Evolutionary conservation across 2,888 invertebrate genomes (phyloP), one percentile per base, ranked within the genome.

Genomic region (Tuberolachnus salignus): DNA sequence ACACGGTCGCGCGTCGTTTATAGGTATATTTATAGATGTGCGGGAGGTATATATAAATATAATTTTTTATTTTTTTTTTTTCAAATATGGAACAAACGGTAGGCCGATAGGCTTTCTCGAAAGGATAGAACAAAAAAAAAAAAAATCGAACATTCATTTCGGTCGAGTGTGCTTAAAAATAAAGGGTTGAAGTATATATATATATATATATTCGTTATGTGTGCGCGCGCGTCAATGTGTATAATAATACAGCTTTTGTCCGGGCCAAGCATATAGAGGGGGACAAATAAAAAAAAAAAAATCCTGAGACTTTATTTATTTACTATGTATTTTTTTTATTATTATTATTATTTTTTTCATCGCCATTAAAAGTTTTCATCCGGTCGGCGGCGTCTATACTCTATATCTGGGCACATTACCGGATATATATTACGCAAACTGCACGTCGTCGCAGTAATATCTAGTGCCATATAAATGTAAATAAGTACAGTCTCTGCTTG

Each of bases 111-210:
- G 1, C 3, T 21, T 49, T 23, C 23, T 46, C 44, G 8, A 49
- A n/a, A 66, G 9, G n/a, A n/a, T 14, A 11, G 6, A 26, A n/a
- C n/a, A n/a, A n/a, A n/a, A n/a, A n/a, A n/a, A 67, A 49, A 53
- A 10, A 14, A 19, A 51, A 53, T 69, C 14, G 34, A 34, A 34
- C 9, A 23, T 69, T 69, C 51, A 44, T 46, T 46, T 70, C 21
- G 16, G 19, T 70, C 16, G 70, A 55, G 70, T 70, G 21, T 16
- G 16, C 21, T 44, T 42, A 57, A 55, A 55, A 21, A 55, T 44
- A 70, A 70, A 55, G 42, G 21, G 55, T 55, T 55, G 21, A 70
- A 53, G 67, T 69, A n/a, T 19, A 26, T 59, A n/a, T n/a, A n/a
- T n/a, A n/a, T n/a, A n/a, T n/a, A n/a, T 34, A 34, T 46, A 51